These are phyloP conservation scores for Spodoptera littoralis DNA, from an alignment of 2,888 invertebrate genomes.

Conservation along the genomic window DNA sequence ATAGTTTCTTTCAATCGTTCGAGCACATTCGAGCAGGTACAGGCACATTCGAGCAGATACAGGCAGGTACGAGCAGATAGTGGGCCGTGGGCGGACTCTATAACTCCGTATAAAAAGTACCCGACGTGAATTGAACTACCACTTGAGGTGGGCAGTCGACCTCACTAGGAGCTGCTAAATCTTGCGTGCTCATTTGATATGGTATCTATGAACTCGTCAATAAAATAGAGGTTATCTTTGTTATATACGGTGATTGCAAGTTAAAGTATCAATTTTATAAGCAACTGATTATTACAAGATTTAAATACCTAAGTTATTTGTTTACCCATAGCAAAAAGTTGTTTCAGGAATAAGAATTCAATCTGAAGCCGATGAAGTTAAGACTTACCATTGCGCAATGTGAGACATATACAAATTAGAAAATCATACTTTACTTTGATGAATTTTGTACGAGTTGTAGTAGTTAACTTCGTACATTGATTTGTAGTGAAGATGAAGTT, in stretches of 20 bases:
- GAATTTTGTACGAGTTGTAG: too few species aligned
- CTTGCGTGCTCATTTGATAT: constrained; percentile 9
- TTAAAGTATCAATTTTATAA: not conserved
- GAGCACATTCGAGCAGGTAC: constrained; percentile 3
- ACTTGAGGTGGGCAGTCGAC: constrained; percentile 51
- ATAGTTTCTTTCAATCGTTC: constrained; percentile 31
- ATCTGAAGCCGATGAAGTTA: too few species aligned
- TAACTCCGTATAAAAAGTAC: constrained; percentile 35
- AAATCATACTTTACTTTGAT: too few species aligned
- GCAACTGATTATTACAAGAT: too few species aligned
- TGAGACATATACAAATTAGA: too few species aligned
- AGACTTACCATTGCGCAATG: too few species aligned
- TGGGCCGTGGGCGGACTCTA: constrained; percentile 3
- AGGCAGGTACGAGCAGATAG: constrained; percentile 1
- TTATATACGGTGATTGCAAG: not conserved
- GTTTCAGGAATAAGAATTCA: too few species aligned
- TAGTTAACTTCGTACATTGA: too few species aligned
- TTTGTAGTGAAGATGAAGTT: too few species aligned
- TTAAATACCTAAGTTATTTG: too few species aligned
- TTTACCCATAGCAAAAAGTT: too few species aligned
- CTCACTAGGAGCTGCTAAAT: constrained; percentile 5
- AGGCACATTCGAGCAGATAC: constrained; percentile 2
- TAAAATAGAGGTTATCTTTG: not conserved
- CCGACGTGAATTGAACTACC: constrained; percentile 47
- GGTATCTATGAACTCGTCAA: not conserved